Conservation (phyloP, 2,113 vertebrate genomes). For the Pseudorasbora parva region DNA sequence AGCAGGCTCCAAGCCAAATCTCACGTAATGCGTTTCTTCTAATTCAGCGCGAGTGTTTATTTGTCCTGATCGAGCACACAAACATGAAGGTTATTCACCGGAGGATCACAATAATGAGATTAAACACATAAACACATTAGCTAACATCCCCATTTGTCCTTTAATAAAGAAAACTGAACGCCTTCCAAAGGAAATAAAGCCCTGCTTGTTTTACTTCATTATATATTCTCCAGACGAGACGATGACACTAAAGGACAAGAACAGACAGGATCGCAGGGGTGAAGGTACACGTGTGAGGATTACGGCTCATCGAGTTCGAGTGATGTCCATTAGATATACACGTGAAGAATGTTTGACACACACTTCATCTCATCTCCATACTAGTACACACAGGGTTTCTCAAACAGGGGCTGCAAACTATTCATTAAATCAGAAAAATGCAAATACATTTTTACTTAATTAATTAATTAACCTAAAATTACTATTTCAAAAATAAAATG, state of each 20-base stretch:
- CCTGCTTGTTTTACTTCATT: conserved; percentile 56
- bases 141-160: conserved; percentile 59
- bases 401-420: too few species aligned
- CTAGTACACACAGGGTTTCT: too few species aligned
- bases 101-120: conserved; percentile 65
- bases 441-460: too few species aligned
- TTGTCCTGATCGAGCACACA: conserved; percentile 60
- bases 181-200: conserved; percentile 69
- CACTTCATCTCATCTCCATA: too few species aligned
- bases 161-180: conserved; percentile 54
- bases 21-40: not conserved
- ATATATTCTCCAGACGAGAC: conserved; percentile 57
- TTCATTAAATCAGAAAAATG: too few species aligned
- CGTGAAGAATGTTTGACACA: too few species aligned
- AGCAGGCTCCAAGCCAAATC: conserved; percentile 18
- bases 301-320: conserved; percentile 53
- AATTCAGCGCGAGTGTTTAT: conserved; percentile 48
- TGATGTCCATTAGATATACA: not conserved
- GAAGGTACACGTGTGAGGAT: conserved; percentile 39
- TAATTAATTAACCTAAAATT: too few species aligned
- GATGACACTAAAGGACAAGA: conserved; percentile 36
- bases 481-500: too few species aligned
- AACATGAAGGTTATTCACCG: conserved; percentile 11
- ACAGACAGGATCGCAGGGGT: not conserved
- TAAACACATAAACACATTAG: conserved; percentile 73